Evolutionary conservation across 1,140 invertebrate genomes (phyloP), one percentile per base, ranked within the genome.

Genomic region (Pseudomyrmex concolor): DNA sequence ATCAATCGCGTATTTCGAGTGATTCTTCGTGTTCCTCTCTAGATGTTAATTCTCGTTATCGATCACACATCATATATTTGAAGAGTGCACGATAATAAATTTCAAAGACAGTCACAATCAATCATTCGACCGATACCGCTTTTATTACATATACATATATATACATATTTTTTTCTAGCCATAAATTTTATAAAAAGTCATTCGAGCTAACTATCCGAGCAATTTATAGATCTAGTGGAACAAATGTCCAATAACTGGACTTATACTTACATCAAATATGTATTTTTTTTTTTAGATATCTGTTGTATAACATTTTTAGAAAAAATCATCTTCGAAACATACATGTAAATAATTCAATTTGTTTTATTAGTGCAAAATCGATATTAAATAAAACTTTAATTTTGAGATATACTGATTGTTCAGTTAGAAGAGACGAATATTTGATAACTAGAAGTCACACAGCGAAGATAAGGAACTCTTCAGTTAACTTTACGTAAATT

Each of bases 61-160:
- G 17, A 54, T 45, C 54, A 12, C 10, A 25, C 25, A 22, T 13
- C 10, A 1, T 70, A 22, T 10, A 1, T 25, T 34, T 59, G n/a
- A n/a, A 0, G 5, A 34, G 13, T 22, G 43, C 7, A 12, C 22
- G 25, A 25, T 68, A 34, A 15, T 12, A 17, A 59, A 60, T 17
- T 59, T 50, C 5, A 9, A 13, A 12, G 25, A 25, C 34, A 34
- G 34, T 34, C 19, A 13, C 17, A 51, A 45, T 9, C 34, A 13
- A 43, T 43, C 43, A 45, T 70, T 80, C 66, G 76, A 10, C 76
- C 76, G n/a, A 80, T 25, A 50, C 8, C 12, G 25, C 48, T 66
- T 76, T 66, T 34, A 43, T 64, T 66, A 51, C 25, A 8, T 10
- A 25, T 22, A 60, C 19, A 60, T 19, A 59, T 59, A 59, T 25